A percentile compares a stretch with the other conserved stretches of the same genome.
Conservation (phyloP, 2,888 invertebrate genomes). For the Trissolcus japonicus region DNA sequence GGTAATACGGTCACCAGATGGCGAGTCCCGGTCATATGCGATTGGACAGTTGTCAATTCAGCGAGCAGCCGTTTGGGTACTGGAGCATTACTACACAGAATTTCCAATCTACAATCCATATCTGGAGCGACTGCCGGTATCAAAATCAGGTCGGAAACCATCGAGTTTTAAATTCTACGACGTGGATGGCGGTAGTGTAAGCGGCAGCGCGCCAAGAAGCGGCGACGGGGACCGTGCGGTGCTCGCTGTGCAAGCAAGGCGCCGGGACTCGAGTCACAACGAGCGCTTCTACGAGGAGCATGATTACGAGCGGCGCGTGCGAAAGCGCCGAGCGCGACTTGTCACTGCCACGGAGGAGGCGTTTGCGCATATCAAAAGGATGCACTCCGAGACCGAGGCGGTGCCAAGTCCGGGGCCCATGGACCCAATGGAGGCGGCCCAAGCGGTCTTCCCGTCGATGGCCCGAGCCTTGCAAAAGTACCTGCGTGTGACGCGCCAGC, state of each 20-base stretch:
- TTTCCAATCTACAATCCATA: slow-evolving; percentile 98
- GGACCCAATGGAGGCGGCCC: slow-evolving; percentile 97
- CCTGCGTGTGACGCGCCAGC: slow-evolving; percentile 95
- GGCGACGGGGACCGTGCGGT: slow-evolving; percentile 73
- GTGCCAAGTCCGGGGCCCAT: slow-evolving; percentile 83
- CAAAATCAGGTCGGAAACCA: slow-evolving; percentile 87
- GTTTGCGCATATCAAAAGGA: slow-evolving; percentile 95
- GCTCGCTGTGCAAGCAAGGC: slow-evolving; percentile 84
- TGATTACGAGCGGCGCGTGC: slow-evolving; percentile 94
- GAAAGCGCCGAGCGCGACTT: slow-evolving; percentile 92
- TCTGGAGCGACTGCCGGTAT: slow-evolving; percentile 91
- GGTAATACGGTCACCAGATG: slow-evolving; percentile 96
- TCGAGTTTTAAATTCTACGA: slow-evolving; percentile 98
- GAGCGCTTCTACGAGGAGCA: slow-evolving; percentile 99
- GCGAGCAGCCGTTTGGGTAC: slow-evolving; percentile 94
- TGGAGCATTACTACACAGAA: slow-evolving; percentile 95
- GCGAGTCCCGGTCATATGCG: slow-evolving; percentile 91
- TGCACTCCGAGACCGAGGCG: slow-evolving; percentile 84
- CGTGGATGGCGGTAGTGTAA: slow-evolving; percentile 89
- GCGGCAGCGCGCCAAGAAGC: slow-evolving; percentile 81
- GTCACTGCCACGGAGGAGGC: slow-evolving; percentile 97
- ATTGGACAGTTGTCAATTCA: slow-evolving; percentile 95
- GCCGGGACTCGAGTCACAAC: slow-evolving; percentile 95
- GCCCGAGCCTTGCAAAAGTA: slow-evolving; percentile 97
- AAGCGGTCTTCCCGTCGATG: slow-evolving; percentile 97